Evolutionary conservation across 2,113 vertebrate genomes (phyloP).

Genomic region (Passer montanus): DNA sequence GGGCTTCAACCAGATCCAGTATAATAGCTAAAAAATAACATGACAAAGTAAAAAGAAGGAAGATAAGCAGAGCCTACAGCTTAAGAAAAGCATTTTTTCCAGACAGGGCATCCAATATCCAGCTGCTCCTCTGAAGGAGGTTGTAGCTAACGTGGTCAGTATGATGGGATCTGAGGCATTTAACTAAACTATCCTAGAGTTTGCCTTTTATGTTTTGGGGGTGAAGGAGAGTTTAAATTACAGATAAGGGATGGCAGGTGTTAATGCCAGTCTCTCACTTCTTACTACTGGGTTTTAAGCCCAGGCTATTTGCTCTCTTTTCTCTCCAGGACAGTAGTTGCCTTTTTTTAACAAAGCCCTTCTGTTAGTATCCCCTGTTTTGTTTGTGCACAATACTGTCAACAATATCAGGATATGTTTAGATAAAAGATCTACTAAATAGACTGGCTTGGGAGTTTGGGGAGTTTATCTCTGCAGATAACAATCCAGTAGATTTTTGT

Average conservation of each 20-base stretch:
- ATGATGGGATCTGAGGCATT: background rate
- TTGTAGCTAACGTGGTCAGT: accelerated
- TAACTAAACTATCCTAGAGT: background rate
- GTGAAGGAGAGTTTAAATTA: background rate
- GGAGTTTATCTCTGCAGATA: slow-evolving; percentile 45
- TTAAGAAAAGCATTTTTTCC: background rate
- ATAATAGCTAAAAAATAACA: slow-evolving; percentile 34
- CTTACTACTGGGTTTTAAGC: background rate
- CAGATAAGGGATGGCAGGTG: background rate
- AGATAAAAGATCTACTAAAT: slow-evolving; percentile 9
- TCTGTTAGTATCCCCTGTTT: background rate
- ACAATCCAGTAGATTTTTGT: slow-evolving; percentile 32
- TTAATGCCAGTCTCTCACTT: background rate
- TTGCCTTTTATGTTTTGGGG: background rate
- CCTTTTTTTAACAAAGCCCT: background rate
- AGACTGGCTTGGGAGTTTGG: background rate
- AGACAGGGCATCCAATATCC: background rate
- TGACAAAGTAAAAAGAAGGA: background rate
- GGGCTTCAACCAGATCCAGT: background rate
- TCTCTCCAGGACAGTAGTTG: background rate
- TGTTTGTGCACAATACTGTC: slow-evolving; percentile 16
- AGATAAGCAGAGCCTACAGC: background rate
- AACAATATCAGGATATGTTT: slow-evolving; percentile 16
- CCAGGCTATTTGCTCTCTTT: background rate
- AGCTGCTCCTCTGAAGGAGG: background rate